A percentile compares a stretch with the other conserved stretches of the same genome.
Evolutionary conservation across 2,113 vertebrate species (phyloP).

Genomic region (Equus przewalskii): DNA sequence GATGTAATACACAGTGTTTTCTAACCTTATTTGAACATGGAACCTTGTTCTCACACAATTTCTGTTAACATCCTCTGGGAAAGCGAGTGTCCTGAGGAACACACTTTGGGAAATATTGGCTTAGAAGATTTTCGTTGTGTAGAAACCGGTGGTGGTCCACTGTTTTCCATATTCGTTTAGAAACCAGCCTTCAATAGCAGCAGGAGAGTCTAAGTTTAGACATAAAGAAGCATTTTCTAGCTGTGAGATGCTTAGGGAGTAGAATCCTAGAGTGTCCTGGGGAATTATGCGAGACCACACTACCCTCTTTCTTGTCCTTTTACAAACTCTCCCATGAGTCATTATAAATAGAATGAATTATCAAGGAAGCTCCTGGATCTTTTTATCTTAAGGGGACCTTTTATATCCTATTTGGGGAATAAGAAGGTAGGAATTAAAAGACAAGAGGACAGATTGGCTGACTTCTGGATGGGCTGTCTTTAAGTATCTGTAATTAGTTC

Average conservation of each 20-base stretch:
- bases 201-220: background rate
- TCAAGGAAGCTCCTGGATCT: constrained; percentile 47
- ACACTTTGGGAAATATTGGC: background rate
- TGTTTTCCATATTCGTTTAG: background rate
- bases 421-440: constrained; percentile 65
- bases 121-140: background rate
- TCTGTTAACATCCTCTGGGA: background rate
- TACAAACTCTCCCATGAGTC: background rate
- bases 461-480: background rate
- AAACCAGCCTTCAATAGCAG: background rate
- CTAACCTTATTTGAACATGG: background rate
- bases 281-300: background rate
- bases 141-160: background rate
- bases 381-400: constrained; percentile 69
- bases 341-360: constrained; percentile 53
- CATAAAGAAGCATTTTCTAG: background rate
- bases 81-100: background rate
- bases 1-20: background rate
- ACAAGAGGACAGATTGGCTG: constrained; percentile 32
- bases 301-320: background rate
- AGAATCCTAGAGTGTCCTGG: background rate
- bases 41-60: background rate
- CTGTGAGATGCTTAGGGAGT: background rate
- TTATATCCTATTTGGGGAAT: constrained; percentile 26
- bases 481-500: constrained; percentile 38